Conservation (phyloP, 2,113 vertebrate species). For the Dipodomys merriami region DNA sequence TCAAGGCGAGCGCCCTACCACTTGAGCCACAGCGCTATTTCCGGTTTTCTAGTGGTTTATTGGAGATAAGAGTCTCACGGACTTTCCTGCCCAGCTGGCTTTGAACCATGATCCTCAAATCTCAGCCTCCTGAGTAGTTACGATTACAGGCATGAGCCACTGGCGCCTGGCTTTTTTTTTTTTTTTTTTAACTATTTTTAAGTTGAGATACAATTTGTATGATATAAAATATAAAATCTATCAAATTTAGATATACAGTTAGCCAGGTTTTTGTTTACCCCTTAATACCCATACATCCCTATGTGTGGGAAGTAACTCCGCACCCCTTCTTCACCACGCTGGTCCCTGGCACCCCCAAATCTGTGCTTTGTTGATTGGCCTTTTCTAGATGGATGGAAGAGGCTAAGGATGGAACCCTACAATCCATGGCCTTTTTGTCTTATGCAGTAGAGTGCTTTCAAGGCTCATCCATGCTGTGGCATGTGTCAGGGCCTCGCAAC, state of each 20-base stretch:
- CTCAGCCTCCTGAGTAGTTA: too few species aligned
- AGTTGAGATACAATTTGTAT: neutral
- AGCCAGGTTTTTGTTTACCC: neutral
- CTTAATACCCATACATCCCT: neutral
- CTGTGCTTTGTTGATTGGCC: neutral
- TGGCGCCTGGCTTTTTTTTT: too few species aligned
- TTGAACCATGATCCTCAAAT: too few species aligned
- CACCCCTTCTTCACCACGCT: neutral
- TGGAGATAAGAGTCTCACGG: too few species aligned
- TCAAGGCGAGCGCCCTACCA: too few species aligned
- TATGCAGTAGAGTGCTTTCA: accelerated
- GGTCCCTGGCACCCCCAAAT: neutral
- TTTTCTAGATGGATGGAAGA: neutral
- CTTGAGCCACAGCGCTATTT: too few species aligned
- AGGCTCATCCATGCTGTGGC: accelerated
- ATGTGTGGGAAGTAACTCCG: neutral
- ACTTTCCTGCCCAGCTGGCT: too few species aligned
- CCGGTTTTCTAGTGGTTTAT: too few species aligned
- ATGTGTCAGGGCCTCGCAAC: accelerated
- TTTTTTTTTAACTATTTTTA: too few species aligned
- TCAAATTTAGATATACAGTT: neutral
- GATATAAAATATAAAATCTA: neutral
- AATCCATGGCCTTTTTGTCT: neutral
- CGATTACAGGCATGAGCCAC: too few species aligned
- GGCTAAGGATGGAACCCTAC: neutral